Evolutionary conservation across 2,113 vertebrate genomes (phyloP), one percentile per base, ranked within the genome.

Genomic region (Geothlypis trichas): DNA sequence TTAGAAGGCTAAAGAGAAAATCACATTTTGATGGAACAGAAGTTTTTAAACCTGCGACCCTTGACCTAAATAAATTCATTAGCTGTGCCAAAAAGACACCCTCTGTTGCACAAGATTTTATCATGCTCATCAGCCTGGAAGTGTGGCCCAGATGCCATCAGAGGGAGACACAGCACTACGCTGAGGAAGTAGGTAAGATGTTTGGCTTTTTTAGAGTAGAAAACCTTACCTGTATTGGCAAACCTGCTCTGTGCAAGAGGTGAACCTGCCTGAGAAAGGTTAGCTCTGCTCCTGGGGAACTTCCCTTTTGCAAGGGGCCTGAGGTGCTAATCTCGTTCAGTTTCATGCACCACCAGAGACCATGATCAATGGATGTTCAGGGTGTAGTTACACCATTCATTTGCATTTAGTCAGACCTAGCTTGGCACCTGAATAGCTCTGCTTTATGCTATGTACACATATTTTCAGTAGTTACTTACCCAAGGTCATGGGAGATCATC

Each of bases 81-180:
- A 44, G 19, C 28, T 72, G 87, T 83, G 54, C 33, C 72, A 65
- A 88, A 79, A 77, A 57, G 49, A 54, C 28, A 37, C 51, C 27
- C 9, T 85, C 42, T 84, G 35, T 77, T 74, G 59, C 5, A 27
- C 35, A 86, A 92, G 51, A 55, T 15, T 83, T 94, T 21, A 74
- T 24, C 13, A 2, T 51, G 59, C 59, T 96, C 79, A 73, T 83
- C 72, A 89, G 72, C 59, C 59, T 89, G 65, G 76, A 97, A 90
- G 15, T 95, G 72, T 86, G 90, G 92, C 57, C 85, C 55, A 89
- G 86, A 84, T 92, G 80, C 94, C 95, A 84, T 96, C 94, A 97
- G 94, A 96, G 94, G 95, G 96, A 97, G 94, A 95, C 94, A 94
- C 94, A 95, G 72, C 55, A 92, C 95, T 68, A 90, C 0, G 2